Conservation (phyloP, 2,113 vertebrate genomes). For the Myocastor coypus region DNA sequence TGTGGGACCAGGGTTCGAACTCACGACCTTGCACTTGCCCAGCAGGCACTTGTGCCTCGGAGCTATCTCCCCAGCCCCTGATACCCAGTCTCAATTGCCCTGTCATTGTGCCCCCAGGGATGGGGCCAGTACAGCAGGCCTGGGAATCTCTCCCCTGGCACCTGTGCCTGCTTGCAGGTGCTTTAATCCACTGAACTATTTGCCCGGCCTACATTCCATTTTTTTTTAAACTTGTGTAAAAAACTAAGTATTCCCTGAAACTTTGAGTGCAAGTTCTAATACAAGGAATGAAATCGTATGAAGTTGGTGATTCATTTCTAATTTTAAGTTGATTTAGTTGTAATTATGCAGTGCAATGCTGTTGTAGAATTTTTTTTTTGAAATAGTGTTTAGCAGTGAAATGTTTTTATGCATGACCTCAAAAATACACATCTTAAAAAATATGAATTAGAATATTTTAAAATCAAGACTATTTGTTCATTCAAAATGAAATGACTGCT, state of each 20-base stretch:
- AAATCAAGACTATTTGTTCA: background rate
- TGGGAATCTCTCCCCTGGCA: too few species aligned
- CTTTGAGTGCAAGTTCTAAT: background rate
- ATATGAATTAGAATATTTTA: background rate
- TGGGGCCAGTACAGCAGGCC: too few species aligned
- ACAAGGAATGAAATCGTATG: accelerated
- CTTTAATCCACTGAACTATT: too few species aligned
- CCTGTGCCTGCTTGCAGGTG: too few species aligned
- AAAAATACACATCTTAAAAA: background rate
- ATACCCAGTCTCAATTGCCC: too few species aligned
- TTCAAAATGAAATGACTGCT: background rate
- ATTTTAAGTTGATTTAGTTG: background rate
- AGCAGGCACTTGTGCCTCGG: too few species aligned
- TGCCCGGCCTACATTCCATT: background rate
- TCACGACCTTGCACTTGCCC: too few species aligned
- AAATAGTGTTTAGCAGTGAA: background rate
- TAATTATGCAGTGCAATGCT: background rate
- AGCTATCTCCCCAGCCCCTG: too few species aligned
- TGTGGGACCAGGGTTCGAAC: too few species aligned
- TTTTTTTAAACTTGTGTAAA: background rate
- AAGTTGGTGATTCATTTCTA: background rate
- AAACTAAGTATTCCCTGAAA: background rate
- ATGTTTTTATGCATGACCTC: background rate
- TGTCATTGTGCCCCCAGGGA: too few species aligned
- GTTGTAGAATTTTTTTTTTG: background rate